Percentiles rank a stretch among this genome's conserved stretches.
Evolutionary conservation across 2,888 invertebrate genomes (phyloP).

Genomic region (Caenorhabditis sp.): DNA sequence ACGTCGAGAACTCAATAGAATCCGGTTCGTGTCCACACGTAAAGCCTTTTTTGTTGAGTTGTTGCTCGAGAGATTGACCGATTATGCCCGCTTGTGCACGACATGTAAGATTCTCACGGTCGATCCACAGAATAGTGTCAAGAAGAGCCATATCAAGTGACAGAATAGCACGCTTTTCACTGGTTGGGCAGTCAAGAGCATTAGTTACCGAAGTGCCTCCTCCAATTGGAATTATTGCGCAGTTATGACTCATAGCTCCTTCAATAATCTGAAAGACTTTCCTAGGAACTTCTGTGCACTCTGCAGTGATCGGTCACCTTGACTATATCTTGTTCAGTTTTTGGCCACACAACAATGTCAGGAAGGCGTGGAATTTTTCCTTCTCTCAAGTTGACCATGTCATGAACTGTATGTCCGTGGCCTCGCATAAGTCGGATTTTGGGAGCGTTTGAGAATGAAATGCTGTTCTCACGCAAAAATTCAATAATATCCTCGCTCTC

Average conservation of each 20-base stretch:
- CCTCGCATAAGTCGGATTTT: constrained; percentile 71
- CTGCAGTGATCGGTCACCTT: constrained; percentile 35
- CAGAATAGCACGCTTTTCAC: constrained; percentile 87
- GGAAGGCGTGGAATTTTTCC: constrained; percentile 88
- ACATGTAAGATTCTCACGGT: constrained; percentile 87
- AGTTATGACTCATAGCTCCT: constrained; percentile 85
- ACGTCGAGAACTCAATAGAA: constrained; percentile 90
- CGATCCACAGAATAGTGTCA: constrained; percentile 94
- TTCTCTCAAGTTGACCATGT: constrained; percentile 87
- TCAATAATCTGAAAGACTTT: constrained; percentile 83
- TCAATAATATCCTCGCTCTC: constrained; percentile 91
- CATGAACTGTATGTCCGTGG: constrained; percentile 83
- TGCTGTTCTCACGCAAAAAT: constrained; percentile 89
- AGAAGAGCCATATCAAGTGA: constrained; percentile 94
- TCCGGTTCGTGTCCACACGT: constrained; percentile 94
- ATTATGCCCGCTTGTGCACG: constrained; percentile 82
- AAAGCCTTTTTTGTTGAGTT: constrained; percentile 69
- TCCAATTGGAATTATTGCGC: constrained; percentile 86
- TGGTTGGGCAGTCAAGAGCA: constrained; percentile 72
- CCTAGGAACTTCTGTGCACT: too few species aligned
- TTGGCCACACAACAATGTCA: constrained; percentile 94
- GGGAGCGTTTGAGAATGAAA: constrained; percentile 87
- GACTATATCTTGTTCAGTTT: constrained; percentile 62
- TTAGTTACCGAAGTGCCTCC: constrained; percentile 77
- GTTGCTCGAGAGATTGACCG: constrained; percentile 71